Evolutionary conservation across 1,140 invertebrate genomes (phyloP), one percentile per base, ranked within the genome.

Genomic region (Lasaia peninsularis): DNA sequence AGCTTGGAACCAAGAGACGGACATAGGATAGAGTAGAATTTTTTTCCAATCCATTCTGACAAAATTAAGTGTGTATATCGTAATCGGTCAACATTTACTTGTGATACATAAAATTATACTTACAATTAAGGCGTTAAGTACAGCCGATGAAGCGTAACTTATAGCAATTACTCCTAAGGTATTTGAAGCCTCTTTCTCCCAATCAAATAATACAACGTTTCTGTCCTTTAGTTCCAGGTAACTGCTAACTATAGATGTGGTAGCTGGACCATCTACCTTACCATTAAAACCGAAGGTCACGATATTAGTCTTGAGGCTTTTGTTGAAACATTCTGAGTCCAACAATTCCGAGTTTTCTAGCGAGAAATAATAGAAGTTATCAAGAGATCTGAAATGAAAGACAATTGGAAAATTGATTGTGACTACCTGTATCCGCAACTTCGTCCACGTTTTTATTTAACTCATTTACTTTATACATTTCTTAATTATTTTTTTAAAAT

Each of bases 201-300:
- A 86, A 34, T 88, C 80, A 5, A 86, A 34, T 0, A 88, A 71
- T 2, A 86, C 21, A 0, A 86, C 73, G 44, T 88, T 88, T 40
- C 70, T 73, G 68, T 88, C 84, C 40, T 64, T 78, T 0, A 67
- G 79, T 1, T 52, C 44, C 31, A 88, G 56, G 44, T 81, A 86
- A 14, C 74, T 73, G 1, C 52, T 65, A 0, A 88, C 28, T 0
- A 88, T 64, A 0, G 83, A 71, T 0, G 71, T 84, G 2, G 83
- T 86, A 0, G 82, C 83, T n/a, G 80, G 78, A 0, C 86, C 86
- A 5, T 53, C 28, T 0, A 50, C 52, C 33, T 56, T 73, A 2
- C 83, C 83, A 51, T 71, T 58, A 54, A 79, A 86, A 0, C 86
- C 86, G 37, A 86, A 86, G 0, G 80, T 78, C 52, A 85, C 86